phyloP scores from a whole-genome alignment of 2,797 vertebrate genomes.

The Petrocephalus schoutedeni region DNA sequence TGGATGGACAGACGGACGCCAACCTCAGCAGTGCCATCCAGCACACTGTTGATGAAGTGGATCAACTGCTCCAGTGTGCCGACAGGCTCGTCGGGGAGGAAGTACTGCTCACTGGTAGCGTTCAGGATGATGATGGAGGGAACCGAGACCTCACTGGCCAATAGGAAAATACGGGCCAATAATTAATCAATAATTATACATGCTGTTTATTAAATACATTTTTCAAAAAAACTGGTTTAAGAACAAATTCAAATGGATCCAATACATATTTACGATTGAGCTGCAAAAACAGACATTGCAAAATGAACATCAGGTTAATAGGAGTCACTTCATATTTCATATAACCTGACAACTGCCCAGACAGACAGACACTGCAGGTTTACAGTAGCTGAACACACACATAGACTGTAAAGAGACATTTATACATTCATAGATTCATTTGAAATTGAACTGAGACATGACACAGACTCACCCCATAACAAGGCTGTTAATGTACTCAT shows the following conservation, averaged over 20 bases:
- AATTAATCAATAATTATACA: background rate
- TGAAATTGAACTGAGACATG: background rate
- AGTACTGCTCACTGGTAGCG: constrained; percentile 97
- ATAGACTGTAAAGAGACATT: background rate
- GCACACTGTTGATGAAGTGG: constrained; percentile 80
- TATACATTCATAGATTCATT: background rate
- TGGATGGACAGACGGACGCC: constrained; percentile 30
- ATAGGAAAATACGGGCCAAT: constrained; percentile 12
- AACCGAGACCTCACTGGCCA: constrained; percentile 76
- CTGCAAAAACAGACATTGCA: background rate
- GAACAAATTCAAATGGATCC: background rate
- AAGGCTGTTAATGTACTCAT: constrained; percentile 93
- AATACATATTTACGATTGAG: background rate
- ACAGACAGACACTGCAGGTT: background rate
- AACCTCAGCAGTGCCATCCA: constrained; percentile 87
- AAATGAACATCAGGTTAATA: background rate
- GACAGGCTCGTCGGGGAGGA: constrained; percentile 72
- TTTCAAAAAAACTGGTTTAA: background rate
- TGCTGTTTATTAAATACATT: background rate
- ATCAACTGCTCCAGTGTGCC: constrained; percentile 80
- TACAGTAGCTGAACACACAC: background rate
- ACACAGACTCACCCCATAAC: constrained; percentile 91
- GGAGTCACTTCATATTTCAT: background rate
- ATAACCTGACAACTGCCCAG: background rate
- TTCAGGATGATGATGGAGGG: constrained; percentile 91